A percentile compares a stretch with the other conserved stretches of the same genome.
phyloP scores from a whole-genome alignment of 2,113 vertebrate genomes.

The Hepsetus odoe region DNA sequence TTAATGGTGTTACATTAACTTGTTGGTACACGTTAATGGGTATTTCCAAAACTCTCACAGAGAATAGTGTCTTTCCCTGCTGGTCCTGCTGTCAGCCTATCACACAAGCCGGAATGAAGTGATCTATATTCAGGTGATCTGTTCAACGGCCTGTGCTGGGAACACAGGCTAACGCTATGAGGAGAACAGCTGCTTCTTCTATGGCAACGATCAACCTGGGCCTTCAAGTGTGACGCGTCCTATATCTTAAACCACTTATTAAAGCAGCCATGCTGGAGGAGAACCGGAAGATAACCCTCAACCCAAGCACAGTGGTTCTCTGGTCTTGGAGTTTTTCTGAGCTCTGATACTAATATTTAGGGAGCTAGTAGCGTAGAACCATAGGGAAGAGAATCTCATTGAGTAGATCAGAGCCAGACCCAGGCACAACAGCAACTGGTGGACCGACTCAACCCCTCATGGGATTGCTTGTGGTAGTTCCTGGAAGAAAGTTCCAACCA shows the following conservation, averaged over 20 bases:
- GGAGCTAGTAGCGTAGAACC: too few relatives aligned
- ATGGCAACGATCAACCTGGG: conserved; percentile 29
- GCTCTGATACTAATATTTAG: background rate
- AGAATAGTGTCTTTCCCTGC: too few relatives aligned
- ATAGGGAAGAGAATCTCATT: too few relatives aligned
- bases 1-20: too few relatives aligned
- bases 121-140: conserved; percentile 36
- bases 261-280: conserved; percentile 27
- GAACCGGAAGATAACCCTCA: conserved; percentile 9
- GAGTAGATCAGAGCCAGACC: too few relatives aligned
- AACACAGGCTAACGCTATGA: background rate
- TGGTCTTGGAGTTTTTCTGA: background rate
- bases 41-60: background rate
- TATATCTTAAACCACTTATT: conserved; percentile 32
- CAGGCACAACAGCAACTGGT: too few relatives aligned
- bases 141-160: background rate
- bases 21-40: too few relatives aligned
- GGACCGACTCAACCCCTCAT: too few relatives aligned
- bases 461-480: too few relatives aligned
- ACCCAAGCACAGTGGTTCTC: conserved; percentile 24
- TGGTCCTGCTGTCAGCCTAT: background rate
- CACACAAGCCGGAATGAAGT: background rate
- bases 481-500: too few relatives aligned
- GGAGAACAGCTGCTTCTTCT: conserved; percentile 20
- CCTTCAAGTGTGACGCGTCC: background rate